phyloP scores from a whole-genome alignment of 2,888 invertebrate genomes.

The Caenorhabditis japonica region DNA sequence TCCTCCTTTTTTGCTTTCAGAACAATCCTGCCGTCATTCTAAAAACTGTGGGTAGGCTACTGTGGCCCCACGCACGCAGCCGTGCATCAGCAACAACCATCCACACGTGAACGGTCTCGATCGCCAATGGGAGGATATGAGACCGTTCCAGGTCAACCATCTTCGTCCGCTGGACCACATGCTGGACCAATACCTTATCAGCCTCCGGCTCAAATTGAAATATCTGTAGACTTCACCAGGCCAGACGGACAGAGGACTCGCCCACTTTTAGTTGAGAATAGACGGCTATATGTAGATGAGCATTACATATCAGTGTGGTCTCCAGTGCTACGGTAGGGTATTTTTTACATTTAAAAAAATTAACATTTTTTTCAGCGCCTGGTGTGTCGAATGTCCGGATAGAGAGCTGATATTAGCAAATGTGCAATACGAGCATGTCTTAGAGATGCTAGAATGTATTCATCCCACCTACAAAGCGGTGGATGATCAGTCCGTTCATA shows the following conservation, averaged over 20 bases:
- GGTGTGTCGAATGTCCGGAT: conserved; percentile 77
- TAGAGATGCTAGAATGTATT: conserved; percentile 76
- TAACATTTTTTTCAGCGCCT: conserved; percentile 62
- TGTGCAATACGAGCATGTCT: conserved; percentile 76
- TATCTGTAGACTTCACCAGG: conserved; percentile 72
- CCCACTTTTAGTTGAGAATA: conserved; percentile 74
- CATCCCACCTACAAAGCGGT: conserved; percentile 77
- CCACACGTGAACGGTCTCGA: conserved; percentile 46
- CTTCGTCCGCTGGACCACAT: conserved; percentile 26
- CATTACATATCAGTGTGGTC: conserved; percentile 75
- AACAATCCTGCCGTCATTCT: too few relatives aligned
- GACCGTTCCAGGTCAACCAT: conserved; percentile 50
- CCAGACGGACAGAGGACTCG: conserved; percentile 75
- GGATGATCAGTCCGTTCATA: conserved; percentile 76
- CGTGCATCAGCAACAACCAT: conserved; percentile 14
- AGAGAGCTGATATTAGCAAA: conserved; percentile 77
- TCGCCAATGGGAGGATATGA: conserved; percentile 39
- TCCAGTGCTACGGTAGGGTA: conserved; percentile 66
- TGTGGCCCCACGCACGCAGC: conserved; percentile 9
- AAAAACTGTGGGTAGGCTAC: neutral
- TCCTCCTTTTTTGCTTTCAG: conserved; percentile 1
- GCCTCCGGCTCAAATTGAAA: conserved; percentile 62
- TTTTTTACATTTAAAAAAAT: neutral
- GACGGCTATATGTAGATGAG: conserved; percentile 76
- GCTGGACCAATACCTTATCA: conserved; percentile 16